These are phyloP conservation scores for Craseonycteris thonglongyai DNA, from an alignment of 2,113 vertebrate species.

Conservation along the genomic window DNA sequence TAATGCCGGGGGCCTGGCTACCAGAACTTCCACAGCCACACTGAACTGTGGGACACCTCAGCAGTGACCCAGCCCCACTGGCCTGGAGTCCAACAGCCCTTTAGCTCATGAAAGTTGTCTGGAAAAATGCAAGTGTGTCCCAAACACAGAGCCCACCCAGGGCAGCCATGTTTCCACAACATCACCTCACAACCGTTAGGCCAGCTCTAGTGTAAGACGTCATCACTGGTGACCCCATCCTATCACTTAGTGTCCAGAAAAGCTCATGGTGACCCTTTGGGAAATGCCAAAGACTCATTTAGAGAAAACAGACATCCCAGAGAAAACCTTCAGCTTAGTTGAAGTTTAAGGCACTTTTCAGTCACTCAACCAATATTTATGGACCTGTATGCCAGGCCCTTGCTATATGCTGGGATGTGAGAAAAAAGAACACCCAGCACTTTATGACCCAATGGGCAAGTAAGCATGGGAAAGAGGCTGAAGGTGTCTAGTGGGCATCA, in stretches of 20 bases:
- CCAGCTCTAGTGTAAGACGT: neutral
- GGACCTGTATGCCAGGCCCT: neutral
- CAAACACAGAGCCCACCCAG: neutral
- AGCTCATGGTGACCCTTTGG: neutral
- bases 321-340: neutral
- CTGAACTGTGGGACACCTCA: neutral
- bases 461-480: neutral
- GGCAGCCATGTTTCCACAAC: neutral
- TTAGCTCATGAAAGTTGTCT: neutral
- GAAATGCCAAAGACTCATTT: neutral
- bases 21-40: neutral
- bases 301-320: neutral
- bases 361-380: neutral
- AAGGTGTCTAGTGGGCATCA: neutral
- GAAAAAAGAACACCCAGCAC: neutral
- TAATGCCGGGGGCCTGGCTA: neutral
- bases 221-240: neutral
- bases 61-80: neutral
- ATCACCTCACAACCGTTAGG: neutral
- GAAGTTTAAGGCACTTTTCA: neutral
- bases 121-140: neutral
- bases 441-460: neutral
- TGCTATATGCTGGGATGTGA: neutral
- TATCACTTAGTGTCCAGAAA: neutral
- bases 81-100: fast-evolving